Conservation (phyloP, 2,113 vertebrate species). For the Cricetomys ansorgei region DNA sequence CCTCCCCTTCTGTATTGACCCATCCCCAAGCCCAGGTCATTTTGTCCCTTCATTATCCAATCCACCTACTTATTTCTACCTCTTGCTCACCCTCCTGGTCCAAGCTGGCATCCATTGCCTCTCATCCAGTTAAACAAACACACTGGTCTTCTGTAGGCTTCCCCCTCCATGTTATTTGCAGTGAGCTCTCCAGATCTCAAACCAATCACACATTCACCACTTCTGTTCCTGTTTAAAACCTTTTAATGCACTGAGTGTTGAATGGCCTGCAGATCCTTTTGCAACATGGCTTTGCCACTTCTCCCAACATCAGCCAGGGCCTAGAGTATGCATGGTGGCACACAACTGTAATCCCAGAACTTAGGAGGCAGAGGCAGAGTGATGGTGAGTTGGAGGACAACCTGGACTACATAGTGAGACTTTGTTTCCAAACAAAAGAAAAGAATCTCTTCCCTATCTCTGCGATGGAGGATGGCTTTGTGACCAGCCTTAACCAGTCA, state of each 20-base stretch:
- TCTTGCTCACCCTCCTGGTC: neutral
- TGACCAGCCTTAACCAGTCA: neutral
- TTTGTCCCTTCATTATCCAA: conserved; percentile 12
- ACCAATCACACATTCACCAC: neutral
- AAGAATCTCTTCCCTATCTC: neutral
- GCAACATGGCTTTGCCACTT: neutral
- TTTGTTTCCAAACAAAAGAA: neutral
- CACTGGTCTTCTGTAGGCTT: neutral
- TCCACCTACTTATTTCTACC: neutral
- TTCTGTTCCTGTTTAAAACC: neutral
- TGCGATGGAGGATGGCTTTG: neutral
- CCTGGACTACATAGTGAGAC: neutral
- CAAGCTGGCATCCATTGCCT: neutral
- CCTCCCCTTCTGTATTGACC: neutral
- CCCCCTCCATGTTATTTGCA: neutral
- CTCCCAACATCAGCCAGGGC: neutral
- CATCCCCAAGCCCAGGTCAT: neutral
- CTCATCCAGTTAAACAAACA: neutral
- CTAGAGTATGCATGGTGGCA: neutral
- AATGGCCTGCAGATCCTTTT: neutral
- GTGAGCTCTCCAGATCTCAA: conserved; percentile 1
- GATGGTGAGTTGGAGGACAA: neutral
- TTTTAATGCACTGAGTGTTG: neutral
- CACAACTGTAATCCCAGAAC: neutral
- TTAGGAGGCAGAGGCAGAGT: neutral